Evolutionary conservation across 2,888 invertebrate genomes (phyloP).

Genomic region (Chymomyza caudatula): DNA sequence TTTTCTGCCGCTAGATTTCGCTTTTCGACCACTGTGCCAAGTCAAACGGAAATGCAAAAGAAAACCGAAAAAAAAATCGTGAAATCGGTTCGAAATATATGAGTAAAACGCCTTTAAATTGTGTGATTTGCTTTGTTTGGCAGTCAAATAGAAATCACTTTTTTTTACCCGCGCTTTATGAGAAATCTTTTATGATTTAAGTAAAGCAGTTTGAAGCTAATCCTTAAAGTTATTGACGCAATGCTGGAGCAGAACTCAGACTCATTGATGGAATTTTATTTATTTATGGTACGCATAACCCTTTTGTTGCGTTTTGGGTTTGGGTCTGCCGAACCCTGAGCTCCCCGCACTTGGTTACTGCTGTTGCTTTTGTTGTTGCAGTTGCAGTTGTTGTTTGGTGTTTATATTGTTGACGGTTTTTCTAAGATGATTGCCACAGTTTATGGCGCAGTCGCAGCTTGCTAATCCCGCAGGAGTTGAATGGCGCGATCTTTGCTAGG

Average conservation of each 20-base stretch:
- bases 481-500: slow-evolving; percentile 24
- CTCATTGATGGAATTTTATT: slow-evolving; percentile 70
- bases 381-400: neutral
- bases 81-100: neutral
- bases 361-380: neutral
- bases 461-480: slow-evolving; percentile 63
- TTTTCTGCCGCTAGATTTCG: too few relatives aligned
- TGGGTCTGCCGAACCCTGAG: neutral
- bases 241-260: slow-evolving; percentile 13
- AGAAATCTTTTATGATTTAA: slow-evolving; percentile 60
- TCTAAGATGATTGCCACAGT: slow-evolving; percentile 19
- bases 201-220: slow-evolving; percentile 43
- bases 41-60: slow-evolving; percentile 59
- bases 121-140: slow-evolving; percentile 67
- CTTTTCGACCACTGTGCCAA: too few relatives aligned
- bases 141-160: slow-evolving; percentile 52
- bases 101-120: slow-evolving; percentile 51
- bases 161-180: slow-evolving; percentile 15
- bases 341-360: neutral
- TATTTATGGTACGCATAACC: slow-evolving; percentile 60
- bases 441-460: slow-evolving; percentile 45
- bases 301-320: slow-evolving; percentile 41
- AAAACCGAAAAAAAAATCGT: slow-evolving; percentile 20
- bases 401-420: neutral
- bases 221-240: slow-evolving; percentile 70